Conservation (phyloP, 2,113 vertebrate genomes). For the Cyprinodon variegatus region DNA sequence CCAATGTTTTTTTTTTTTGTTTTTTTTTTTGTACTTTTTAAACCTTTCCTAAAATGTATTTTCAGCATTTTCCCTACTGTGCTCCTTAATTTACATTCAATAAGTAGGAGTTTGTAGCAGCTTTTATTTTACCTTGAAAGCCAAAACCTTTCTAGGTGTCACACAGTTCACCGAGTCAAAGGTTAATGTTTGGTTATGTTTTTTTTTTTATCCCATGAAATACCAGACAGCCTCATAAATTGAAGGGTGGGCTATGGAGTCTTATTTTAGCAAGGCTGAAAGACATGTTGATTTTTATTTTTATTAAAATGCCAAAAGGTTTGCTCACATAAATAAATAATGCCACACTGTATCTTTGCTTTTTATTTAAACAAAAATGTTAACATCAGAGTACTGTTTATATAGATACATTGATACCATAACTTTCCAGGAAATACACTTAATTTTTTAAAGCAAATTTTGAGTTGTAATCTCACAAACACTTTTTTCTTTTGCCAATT, state of each 20-base stretch:
- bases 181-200: background rate
- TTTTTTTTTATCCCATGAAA: background rate
- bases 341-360: too few species aligned
- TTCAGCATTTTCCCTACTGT: background rate
- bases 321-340: too few species aligned
- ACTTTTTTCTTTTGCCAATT: background rate
- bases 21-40: too few species aligned
- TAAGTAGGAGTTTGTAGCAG: background rate
- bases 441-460: background rate
- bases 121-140: background rate
- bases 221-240: background rate
- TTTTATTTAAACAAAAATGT: background rate
- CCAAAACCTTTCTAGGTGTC: background rate
- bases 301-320: background rate
- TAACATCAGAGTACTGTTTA: background rate
- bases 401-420: background rate
- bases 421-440: background rate
- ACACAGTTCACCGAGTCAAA: background rate
- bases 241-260: too few species aligned
- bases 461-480: background rate
- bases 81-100: background rate
- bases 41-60: background rate
- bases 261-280: background rate
- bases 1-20: too few species aligned
- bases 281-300: background rate